Percentiles rank a stretch among this genome's conserved stretches.
Conservation (phyloP, 1,140 invertebrate genomes). For the Eurosta solidaginis region DNA sequence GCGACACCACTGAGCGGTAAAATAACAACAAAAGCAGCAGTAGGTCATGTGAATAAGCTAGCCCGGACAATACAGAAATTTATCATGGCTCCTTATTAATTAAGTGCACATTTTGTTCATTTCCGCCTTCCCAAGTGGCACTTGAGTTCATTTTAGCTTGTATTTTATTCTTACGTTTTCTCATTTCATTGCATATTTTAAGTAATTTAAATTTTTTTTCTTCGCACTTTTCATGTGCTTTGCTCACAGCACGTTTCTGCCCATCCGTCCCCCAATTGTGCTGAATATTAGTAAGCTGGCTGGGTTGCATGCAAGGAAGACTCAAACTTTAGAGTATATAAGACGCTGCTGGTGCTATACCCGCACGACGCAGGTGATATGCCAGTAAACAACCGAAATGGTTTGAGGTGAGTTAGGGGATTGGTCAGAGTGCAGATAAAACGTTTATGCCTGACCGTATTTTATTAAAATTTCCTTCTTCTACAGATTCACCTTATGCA, state of each 20-base stretch:
- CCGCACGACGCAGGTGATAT: not conserved
- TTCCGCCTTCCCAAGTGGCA: slow-evolving; percentile 2
- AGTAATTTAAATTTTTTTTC: slow-evolving; percentile 18
- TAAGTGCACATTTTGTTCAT: not conserved
- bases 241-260: not conserved
- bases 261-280: not conserved
- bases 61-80: not conserved
- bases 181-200: not conserved
- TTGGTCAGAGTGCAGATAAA: too few relatives aligned
- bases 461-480: not conserved
- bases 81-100: not conserved
- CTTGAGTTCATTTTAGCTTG: slow-evolving; percentile 1
- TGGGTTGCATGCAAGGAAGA: not conserved
- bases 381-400: too few relatives aligned
- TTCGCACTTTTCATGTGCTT: not conserved
- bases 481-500: not conserved
- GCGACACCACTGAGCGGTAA: too few relatives aligned
- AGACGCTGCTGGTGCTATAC: not conserved
- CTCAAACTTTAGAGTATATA: too few relatives aligned
- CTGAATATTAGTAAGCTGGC: not conserved
- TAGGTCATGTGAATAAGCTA: too few relatives aligned
- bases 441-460: not conserved
- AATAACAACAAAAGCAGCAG: too few relatives aligned
- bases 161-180: not conserved
- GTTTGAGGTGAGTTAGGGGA: too few relatives aligned